Evolutionary conservation across 1,140 invertebrate species (phyloP).

Genomic region (Linepithema humile): DNA sequence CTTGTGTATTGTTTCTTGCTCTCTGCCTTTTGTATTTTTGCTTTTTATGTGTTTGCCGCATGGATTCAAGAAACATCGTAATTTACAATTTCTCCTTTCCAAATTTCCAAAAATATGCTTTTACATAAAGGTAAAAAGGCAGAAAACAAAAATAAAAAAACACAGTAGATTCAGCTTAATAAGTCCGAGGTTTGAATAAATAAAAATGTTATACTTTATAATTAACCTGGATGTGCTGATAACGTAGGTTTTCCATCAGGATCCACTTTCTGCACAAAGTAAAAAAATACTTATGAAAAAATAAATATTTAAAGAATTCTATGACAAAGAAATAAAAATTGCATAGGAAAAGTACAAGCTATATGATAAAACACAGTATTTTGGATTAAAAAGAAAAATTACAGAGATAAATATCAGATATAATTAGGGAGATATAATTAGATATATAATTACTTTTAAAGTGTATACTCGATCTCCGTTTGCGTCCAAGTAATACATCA

Average conservation of each 20-base stretch:
- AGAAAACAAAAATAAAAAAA: too few species aligned
- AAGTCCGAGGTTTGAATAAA: not conserved
- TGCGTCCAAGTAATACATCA: constrained; percentile 90
- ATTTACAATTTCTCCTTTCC: too few species aligned
- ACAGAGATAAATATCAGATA: not conserved
- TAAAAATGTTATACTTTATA: not conserved
- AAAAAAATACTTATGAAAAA: not conserved
- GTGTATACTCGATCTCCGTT: constrained; percentile 90
- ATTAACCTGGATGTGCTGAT: constrained; percentile 94
- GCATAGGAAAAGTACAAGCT: not conserved
- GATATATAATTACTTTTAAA: constrained; percentile 86
- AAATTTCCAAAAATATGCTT: too few species aligned
- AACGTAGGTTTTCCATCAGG: constrained; percentile 91
- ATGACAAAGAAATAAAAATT: not conserved
- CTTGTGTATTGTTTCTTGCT: too few species aligned
- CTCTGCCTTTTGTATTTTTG: too few species aligned
- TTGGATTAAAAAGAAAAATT: not conserved
- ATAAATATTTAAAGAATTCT: constrained; percentile 19
- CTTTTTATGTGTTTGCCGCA: too few species aligned
- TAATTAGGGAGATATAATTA: not conserved
- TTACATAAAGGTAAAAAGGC: too few species aligned
- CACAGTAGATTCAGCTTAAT: too few species aligned
- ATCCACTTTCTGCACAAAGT: constrained; percentile 87
- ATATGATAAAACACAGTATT: not conserved
- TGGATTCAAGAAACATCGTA: too few species aligned